Conservation (phyloP, 1,140 invertebrate genomes). For the Cryptotermes secundus region DNA sequence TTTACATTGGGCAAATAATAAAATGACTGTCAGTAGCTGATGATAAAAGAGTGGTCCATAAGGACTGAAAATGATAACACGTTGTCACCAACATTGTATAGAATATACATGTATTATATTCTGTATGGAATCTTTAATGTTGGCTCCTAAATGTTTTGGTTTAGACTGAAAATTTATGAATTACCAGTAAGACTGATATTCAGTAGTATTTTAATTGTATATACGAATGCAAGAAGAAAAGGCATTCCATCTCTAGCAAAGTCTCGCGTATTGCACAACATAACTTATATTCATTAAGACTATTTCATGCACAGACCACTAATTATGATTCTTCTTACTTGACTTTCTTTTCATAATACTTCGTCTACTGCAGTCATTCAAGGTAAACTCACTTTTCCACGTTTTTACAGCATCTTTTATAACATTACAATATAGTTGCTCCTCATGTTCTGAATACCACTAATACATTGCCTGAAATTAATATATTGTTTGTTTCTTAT, state of each 20-base stretch:
- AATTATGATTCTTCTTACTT: slow-evolving; percentile 32
- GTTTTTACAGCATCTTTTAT: slow-evolving; percentile 26
- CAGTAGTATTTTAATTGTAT: too few species aligned
- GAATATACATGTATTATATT: too few species aligned
- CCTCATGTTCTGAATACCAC: background rate
- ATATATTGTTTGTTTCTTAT: background rate
- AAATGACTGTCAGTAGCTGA: too few species aligned
- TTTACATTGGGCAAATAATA: too few species aligned
- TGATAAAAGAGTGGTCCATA: too few species aligned
- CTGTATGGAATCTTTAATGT: too few species aligned
- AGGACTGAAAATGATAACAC: too few species aligned
- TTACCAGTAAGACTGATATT: too few species aligned
- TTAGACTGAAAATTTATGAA: too few species aligned
- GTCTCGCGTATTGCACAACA: slow-evolving; percentile 18
- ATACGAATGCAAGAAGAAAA: too few species aligned
- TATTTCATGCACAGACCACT: slow-evolving; percentile 32
- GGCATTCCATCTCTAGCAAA: slow-evolving; percentile 4
- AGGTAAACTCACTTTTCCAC: slow-evolving; percentile 32
- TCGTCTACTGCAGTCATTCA: slow-evolving; percentile 32
- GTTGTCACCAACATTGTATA: too few species aligned
- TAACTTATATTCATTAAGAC: slow-evolving; percentile 16
- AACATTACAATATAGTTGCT: slow-evolving; percentile 20
- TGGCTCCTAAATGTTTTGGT: too few species aligned
- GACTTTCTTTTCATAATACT: slow-evolving; percentile 33
- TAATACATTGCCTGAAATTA: slow-evolving; percentile 3